phyloP scores from a whole-genome alignment of 1,140 invertebrate species.

The Drosophila nebulosa region DNA sequence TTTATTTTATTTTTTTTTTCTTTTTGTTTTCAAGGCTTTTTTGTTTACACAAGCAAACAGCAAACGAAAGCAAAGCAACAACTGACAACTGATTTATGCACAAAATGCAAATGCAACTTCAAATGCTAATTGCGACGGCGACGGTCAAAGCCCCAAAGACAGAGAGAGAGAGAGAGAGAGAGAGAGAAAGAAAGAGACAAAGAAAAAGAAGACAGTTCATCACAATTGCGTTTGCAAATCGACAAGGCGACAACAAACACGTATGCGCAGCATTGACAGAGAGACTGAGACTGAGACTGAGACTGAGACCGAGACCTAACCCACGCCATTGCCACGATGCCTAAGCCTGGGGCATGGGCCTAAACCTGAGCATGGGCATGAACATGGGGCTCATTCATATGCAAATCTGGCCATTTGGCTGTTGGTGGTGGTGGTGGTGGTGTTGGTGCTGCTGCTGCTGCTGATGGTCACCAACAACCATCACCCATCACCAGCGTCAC shows the following conservation, averaged over 20 bases:
- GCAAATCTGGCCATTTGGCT: slow-evolving; percentile 54
- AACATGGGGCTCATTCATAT: slow-evolving; percentile 60
- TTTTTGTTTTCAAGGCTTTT: slow-evolving; percentile 42
- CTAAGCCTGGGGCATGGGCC: background rate
- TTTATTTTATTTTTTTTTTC: too few relatives aligned
- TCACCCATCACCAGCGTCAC: background rate
- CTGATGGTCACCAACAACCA: slow-evolving; percentile 34
- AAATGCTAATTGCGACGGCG: slow-evolving; percentile 77
- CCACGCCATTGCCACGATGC: slow-evolving; percentile 17
- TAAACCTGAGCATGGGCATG: too few relatives aligned
- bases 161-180: background rate
- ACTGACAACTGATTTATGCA: slow-evolving; percentile 59
- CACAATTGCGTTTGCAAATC: slow-evolving; percentile 70
- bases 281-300: background rate
- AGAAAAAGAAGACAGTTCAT: slow-evolving; percentile 57
- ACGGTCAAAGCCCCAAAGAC: slow-evolving; percentile 59
- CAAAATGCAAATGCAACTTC: slow-evolving; percentile 75
- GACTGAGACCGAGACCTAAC: slow-evolving; percentile 7
- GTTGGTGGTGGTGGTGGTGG: too few relatives aligned
- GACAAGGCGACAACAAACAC: slow-evolving; percentile 33
- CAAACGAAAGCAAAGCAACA: background rate
- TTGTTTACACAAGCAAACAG: slow-evolving; percentile 40
- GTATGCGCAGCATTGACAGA: slow-evolving; percentile 33
- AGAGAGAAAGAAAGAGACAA: background rate
- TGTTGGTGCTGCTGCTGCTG: background rate